Conservation (phyloP, 2,888 invertebrate genomes). For the Tipula unca region DNA sequence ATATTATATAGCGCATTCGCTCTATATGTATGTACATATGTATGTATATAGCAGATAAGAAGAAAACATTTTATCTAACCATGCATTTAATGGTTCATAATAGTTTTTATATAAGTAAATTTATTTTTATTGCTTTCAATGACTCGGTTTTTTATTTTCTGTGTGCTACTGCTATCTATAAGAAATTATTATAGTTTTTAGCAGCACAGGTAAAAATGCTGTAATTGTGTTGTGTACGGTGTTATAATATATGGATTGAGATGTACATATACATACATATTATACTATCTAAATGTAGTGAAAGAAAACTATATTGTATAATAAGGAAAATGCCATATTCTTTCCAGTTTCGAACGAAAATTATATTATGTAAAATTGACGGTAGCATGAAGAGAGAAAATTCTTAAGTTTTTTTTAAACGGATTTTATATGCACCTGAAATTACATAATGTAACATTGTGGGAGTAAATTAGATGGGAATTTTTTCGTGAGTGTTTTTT, state of each 20-base stretch:
- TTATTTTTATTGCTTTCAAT: not conserved
- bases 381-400: not conserved
- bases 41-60: not conserved
- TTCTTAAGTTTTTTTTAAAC: not conserved
- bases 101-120: not conserved
- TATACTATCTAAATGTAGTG: not conserved
- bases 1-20: not conserved
- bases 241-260: not conserved
- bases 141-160: not conserved
- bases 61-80: not conserved
- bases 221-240: not conserved
- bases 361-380: not conserved
- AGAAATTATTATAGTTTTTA: not conserved
- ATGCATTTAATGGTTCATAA: constrained; percentile 8
- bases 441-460: not conserved
- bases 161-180: not conserved
- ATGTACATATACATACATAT: not conserved
- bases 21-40: not conserved
- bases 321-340: not conserved
- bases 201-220: not conserved
- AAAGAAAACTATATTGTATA: not conserved
- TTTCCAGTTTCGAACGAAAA: not conserved
- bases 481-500: not conserved
- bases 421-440: not conserved
- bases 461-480: not conserved